Evolutionary conservation across 37 sponge, comb jelly and placozoan species (phyloP).

Genomic region (Axinella damicornis): DNA sequence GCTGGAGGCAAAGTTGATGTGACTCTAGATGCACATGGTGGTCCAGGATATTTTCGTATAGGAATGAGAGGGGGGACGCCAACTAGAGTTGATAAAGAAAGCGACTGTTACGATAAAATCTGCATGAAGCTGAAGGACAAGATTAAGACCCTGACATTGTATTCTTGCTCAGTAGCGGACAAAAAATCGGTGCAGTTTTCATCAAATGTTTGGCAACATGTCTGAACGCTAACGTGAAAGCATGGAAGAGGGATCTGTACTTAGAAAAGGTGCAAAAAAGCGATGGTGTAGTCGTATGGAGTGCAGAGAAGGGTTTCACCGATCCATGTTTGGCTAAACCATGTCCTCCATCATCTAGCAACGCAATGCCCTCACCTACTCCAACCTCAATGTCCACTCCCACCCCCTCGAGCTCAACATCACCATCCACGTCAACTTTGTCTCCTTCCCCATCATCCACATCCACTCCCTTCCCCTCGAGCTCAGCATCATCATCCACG

Average conservation of each 20-base stretch:
- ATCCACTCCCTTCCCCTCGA: no score
- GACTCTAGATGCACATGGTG: constrained; percentile 1
- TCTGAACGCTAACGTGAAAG: neutral
- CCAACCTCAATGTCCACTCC: neutral
- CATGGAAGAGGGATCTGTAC: neutral
- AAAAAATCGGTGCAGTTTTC: neutral
- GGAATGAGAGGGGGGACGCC: neutral
- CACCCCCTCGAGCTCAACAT: neutral
- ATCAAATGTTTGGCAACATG: neutral
- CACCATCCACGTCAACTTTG: neutral
- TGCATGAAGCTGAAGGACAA: constrained; percentile 3
- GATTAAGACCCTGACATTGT: neutral
- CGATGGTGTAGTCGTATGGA: neutral
- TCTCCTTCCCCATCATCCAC: neutral
- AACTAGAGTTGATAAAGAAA: neutral
- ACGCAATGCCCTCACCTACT: neutral
- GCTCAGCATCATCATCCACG: no score
- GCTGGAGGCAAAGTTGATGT: neutral
- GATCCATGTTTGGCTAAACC: neutral
- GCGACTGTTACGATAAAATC: neutral
- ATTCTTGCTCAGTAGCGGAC: neutral
- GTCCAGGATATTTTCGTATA: neutral
- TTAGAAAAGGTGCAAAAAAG: neutral
- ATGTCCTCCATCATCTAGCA: neutral
- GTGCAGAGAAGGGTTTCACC: neutral